Evolutionary conservation across 2,888 invertebrate species (phyloP), one percentile per base, ranked within the genome.

Genomic region (Melinopterus prodromus): DNA sequence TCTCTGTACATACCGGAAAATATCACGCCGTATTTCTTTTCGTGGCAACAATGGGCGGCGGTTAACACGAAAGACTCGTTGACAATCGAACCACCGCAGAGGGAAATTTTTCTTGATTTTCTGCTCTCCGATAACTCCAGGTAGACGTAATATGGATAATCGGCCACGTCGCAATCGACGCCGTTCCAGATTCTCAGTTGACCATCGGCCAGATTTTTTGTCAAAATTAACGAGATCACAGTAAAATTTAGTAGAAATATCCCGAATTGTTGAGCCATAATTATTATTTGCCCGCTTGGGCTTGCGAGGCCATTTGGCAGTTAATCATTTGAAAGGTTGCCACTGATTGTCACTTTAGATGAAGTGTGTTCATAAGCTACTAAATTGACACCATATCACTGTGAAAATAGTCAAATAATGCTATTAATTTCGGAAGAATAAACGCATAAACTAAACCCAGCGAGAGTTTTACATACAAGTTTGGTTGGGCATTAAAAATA

Each of bases 21-120:
- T 2, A 37, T 37, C 12, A 36, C 9, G 14, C 3, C 71, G n/a
- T 2, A n/a, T 7, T 71, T 71, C 26, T 15, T 71, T 6, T n/a
- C 78, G 26, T 80, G 74, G 6, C 84, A 84, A 79, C 86, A 87
- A 72, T 86, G 86, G 16, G 84, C 86, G 77, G 84, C 86, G 9
- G 86, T 88, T 3, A 86, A 14, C n/a, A 81, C 84, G 38, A 78
- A 83, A 6, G 70, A 80, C 0, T 69, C n/a, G 16, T 77, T 80
- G 71, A 86, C 83, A 76, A 86, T 81, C 69, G 85, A 84, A 6
- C 83, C 86, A 15, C 86, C 86, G 38, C 86, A 87, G 69, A 83
- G 82, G 2, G 86, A 85, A 9, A 84, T 37, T 80, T 85, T 85
- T 74, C n/a, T 7, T 12, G 53, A 53, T 53, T 4, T 53, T 53